Evolutionary conservation across 2,888 invertebrate genomes (phyloP), one percentile per base, ranked within the genome.

Genomic region (Galerucella nymphaeae): DNA sequence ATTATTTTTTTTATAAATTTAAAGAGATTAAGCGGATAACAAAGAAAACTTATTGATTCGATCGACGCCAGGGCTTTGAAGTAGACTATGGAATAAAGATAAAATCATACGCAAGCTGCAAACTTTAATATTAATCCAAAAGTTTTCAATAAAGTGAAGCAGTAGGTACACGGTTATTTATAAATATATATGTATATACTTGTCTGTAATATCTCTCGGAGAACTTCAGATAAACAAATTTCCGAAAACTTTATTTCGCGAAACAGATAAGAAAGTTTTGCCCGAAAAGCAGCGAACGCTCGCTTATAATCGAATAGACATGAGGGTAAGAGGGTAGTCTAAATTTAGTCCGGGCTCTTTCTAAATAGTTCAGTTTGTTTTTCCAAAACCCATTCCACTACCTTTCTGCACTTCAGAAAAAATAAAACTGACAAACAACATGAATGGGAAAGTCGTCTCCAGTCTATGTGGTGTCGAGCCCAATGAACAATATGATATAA

Each of bases 191-290:
- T 48, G 11, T 63, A 42, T 45, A 62, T 62, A 63, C 42, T 45
- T 20, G n/a, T 4, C 42, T 18, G 11, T 45, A 42, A 42, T 50
- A 38, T 16, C 65, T 53, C 65, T 16, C 30, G 65, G 65, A 58
- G 68, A 38, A 64, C 62, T 67, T 58, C 57, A 30, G 71, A 61
- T 71, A 66, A 71, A 66, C 61, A 53, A 72, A 72, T 72, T 68
- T 63, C 45, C 42, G 23, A 30, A 66, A 72, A 72, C 58, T 72
- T 66, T 62, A 72, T 72, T 50, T 48, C 63, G 64, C 41, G 68
- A 68, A 72, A 64, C 53, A 64, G 72, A 72, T 72, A 72, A 72
- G 72, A 50, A 72, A 72, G 67, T 68, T 72, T 72, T 23, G 42
- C 41, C 20, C 57, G 55, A 48, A 41, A 20, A 67, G 63, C 71